Evolutionary conservation across 2,797 vertebrate genomes (phyloP), one percentile per base, ranked within the genome.

Genomic region (Tolypeutes matacus): DNA sequence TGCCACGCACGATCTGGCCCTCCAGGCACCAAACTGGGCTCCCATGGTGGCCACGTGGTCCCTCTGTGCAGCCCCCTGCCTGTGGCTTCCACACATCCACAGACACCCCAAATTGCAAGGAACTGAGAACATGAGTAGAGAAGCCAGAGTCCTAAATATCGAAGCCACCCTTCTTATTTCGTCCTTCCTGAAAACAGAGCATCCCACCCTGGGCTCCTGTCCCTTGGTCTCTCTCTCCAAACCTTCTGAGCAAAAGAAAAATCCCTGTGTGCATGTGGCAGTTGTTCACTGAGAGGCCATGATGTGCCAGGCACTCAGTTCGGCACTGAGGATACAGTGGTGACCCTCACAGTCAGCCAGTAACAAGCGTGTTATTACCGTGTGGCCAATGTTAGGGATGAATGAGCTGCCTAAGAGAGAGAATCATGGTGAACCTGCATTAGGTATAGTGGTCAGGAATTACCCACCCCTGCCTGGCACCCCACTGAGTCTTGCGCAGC

Each of bases 1-100:
- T 0, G 18, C 1, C 0, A 1, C 36, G 46, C 21, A 0, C 0
- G 14, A 53, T 60, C 46, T 7, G 27, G 7, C 21, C 83, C 69
- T 86, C 5, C 1, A 1, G 12, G 49, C 1, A 7, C 73, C 82
- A 21, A 2, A 7, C 1, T 13, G 39, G 36, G 36, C 36, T 56
- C 51, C 29, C 17, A 5, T 0, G 0, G 29, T 75, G 23, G 65
- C 39, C 25, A 0, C 0, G 5, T 0, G 65, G 27, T 25, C 36
- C 20, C 29, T 34, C 83, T 64, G 53, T 60, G 34, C 25, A 46
- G 46, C 46, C 46, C 80, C 11, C 42, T n/a, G 60, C 8, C 0
- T 0, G 49, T 20, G 6, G 46, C 12, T 82, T 81, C 53, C 49
- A 51, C 2, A 9, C 51, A 86, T 76, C 31, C 46, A 15, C 7